These are phyloP conservation scores for Agonopterix arenella DNA, from an alignment of 2,888 invertebrate species.

Conservation along the genomic window DNA sequence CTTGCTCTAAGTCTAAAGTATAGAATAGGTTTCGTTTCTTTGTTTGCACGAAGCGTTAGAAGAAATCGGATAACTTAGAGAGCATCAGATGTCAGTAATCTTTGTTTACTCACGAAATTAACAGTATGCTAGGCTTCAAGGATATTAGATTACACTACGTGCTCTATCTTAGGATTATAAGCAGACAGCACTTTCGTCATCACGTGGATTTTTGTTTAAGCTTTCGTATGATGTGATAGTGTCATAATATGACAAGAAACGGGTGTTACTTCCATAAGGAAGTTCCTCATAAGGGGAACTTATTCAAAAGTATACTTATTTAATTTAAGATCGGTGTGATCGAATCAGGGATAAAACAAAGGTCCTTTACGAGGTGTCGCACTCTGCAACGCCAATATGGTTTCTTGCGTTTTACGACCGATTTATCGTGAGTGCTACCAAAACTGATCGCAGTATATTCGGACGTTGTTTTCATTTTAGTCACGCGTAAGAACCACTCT, in stretches of 20 bases:
- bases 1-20: too few species aligned
- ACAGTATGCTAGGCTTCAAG: conserved; percentile 46
- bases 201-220: conserved; percentile 29
- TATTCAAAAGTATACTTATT: too few species aligned
- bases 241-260: conserved; percentile 21
- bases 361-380: conserved; percentile 43
- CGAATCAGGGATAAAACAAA: neutral
- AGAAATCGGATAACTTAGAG: conserved; percentile 39
- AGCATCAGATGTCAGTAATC: conserved; percentile 46
- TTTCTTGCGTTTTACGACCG: conserved; percentile 37
- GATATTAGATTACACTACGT: conserved; percentile 51
- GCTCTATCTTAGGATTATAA: conserved; percentile 36
- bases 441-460: conserved; percentile 46
- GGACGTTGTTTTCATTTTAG: conserved; percentile 56
- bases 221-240: conserved; percentile 39
- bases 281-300: neutral
- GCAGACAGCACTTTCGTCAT: conserved; percentile 28
- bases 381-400: conserved; percentile 35
- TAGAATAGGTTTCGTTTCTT: conserved; percentile 9
- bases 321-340: neutral
- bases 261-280: neutral
- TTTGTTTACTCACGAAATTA: conserved; percentile 51
- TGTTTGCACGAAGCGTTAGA: conserved; percentile 23
- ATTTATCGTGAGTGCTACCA: conserved; percentile 43
- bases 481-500: conserved; percentile 41